Evolutionary conservation across 2,797 vertebrate species (phyloP).

Genomic region (Chromis chromis): DNA sequence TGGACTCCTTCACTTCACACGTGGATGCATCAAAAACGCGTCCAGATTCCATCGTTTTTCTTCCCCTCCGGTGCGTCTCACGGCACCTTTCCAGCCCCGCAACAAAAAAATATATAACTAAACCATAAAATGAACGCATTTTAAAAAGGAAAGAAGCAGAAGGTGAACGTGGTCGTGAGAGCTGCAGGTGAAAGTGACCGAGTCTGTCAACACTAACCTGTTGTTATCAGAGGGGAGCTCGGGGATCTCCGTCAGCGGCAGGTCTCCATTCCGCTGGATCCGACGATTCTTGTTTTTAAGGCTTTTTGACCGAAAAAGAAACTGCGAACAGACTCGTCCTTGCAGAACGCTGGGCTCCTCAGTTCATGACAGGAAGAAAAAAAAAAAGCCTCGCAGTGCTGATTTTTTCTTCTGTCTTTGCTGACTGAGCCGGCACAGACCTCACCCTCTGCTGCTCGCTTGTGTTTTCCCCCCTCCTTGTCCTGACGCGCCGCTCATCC

Average conservation of each 20-base stretch:
- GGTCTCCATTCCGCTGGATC: conserved; percentile 62
- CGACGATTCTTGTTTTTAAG: not conserved
- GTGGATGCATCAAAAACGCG: conserved; percentile 47
- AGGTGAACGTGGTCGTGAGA: not conserved
- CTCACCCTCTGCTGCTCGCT: conserved; percentile 60
- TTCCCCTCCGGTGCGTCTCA: not conserved
- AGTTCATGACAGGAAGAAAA: conserved; percentile 32
- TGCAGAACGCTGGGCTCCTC: conserved; percentile 45
- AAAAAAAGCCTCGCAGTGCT: not conserved
- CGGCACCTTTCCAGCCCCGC: not conserved
- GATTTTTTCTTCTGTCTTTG: conserved; percentile 5
- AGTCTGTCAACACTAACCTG: conserved; percentile 74
- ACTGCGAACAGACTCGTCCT: conserved; percentile 17
- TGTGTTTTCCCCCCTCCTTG: conserved; percentile 1
- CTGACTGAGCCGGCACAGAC: conserved; percentile 52
- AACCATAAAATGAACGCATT: too few species aligned
- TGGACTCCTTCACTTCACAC: conserved; percentile 42
- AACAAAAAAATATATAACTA: too few species aligned
- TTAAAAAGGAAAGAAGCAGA: too few species aligned
- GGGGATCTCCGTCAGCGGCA: conserved; percentile 67
- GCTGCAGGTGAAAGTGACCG: conserved; percentile 19
- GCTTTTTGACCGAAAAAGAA: not conserved
- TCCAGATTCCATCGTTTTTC: not conserved
- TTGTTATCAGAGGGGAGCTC: conserved; percentile 66
- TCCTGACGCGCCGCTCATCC: conserved; percentile 58